Conservation (phyloP, 2,113 vertebrate genomes). For the Corythoichthys haematopterus region DNA sequence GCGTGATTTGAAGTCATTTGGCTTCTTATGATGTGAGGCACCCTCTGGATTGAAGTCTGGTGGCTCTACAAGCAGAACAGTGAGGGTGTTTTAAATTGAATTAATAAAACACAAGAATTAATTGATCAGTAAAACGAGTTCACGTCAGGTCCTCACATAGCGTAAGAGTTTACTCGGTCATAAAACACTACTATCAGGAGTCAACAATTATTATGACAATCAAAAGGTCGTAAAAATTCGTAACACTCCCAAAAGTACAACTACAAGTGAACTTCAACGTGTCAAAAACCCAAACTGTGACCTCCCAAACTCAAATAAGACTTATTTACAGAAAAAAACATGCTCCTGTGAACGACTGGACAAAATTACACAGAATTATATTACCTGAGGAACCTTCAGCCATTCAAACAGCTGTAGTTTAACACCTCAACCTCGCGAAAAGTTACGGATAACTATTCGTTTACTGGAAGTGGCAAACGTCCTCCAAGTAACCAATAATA, state of each 20-base stretch:
- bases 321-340: not conserved
- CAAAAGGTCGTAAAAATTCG: not conserved
- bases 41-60: conserved; percentile 76
- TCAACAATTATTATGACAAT: not conserved
- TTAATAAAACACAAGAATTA: too few species aligned
- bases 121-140: too few species aligned
- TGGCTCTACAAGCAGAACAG: conserved; percentile 56
- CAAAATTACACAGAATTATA: not conserved
- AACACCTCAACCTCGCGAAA: conserved; percentile 1
- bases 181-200: too few species aligned
- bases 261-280: not conserved
- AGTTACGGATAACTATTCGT: conserved; percentile 6
- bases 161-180: not conserved
- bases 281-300: too few species aligned
- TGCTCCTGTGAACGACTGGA: not conserved
- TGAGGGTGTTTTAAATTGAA: not conserved
- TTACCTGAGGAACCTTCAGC: conserved; percentile 63
- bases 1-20: conserved; percentile 62
- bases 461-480: conserved; percentile 17
- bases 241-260: not conserved
- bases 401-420: conserved; percentile 39
- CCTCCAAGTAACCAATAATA: not conserved
- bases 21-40: conserved; percentile 67
- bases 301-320: not conserved
- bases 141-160: conserved; percentile 2